These are phyloP conservation scores for Drosophila demipolita DNA, from an alignment of 2,888 invertebrate species.

Conservation along the genomic window DNA sequence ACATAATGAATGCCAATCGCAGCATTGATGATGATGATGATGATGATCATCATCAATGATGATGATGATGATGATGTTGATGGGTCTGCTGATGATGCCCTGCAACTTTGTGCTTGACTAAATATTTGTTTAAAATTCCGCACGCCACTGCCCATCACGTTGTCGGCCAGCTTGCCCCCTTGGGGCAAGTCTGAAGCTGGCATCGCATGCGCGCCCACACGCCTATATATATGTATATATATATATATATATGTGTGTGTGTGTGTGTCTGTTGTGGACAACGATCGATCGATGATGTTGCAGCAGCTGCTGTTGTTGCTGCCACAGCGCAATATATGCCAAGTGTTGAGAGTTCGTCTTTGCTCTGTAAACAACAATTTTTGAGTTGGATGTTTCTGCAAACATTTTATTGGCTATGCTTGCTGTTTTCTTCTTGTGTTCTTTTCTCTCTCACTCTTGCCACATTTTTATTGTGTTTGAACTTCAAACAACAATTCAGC, in stretches of 20 bases:
- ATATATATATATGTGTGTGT: not conserved
- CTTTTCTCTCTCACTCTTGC: constrained; percentile 12
- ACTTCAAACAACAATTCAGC: constrained; percentile 55
- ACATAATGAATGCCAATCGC: constrained; percentile 63
- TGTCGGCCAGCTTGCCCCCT: constrained; percentile 26
- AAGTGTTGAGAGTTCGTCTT: constrained; percentile 55
- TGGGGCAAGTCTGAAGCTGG: constrained; percentile 22
- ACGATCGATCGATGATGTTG: constrained; percentile 55
- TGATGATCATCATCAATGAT: constrained; percentile 18
- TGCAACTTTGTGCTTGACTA: constrained; percentile 66
- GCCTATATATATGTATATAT: not conserved
- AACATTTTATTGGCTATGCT: constrained; percentile 72
- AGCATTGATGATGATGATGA: constrained; percentile 32
- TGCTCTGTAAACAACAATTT: constrained; percentile 66
- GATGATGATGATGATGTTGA: constrained; percentile 26
- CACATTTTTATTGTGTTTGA: constrained; percentile 72
- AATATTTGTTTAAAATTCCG: constrained; percentile 79
- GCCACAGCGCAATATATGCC: constrained; percentile 58
- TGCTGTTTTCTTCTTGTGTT: not conserved
- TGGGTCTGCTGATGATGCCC: constrained; percentile 34
- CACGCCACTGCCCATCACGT: constrained; percentile 58
- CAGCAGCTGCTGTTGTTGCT: constrained; percentile 64
- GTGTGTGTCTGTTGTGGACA: constrained; percentile 34
- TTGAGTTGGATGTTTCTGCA: constrained; percentile 56
- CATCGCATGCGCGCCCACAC: constrained; percentile 53